Percentiles rank a stretch among this genome's conserved stretches.
Evolutionary conservation across 2,888 invertebrate species (phyloP).

Genomic region (Prosopocoilus inquinatus): DNA sequence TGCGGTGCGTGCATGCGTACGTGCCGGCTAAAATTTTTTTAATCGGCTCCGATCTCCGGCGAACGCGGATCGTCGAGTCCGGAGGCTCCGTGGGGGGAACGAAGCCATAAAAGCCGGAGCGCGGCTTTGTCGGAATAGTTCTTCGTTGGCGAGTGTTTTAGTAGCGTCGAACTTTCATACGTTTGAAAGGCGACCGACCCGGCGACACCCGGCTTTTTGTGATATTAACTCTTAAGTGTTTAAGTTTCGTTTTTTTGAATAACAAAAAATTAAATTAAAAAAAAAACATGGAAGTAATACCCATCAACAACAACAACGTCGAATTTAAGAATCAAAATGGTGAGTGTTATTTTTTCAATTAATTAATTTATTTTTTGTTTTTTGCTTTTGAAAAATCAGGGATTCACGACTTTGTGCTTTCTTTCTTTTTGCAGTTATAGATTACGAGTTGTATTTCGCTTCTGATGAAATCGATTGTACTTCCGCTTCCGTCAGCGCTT

Average conservation of each 20-base stretch:
- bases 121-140: not conserved
- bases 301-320: conserved; percentile 35
- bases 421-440: conserved; percentile 43
- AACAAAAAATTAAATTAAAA: not conserved
- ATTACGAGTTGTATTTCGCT: conserved; percentile 42
- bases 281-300: conserved; percentile 41
- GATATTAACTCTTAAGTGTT: not conserved
- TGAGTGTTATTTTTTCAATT: conserved; percentile 30
- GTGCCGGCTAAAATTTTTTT: not conserved
- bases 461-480: conserved; percentile 44
- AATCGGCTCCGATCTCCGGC: not conserved
- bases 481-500: conserved; percentile 61
- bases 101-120: not conserved
- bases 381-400: conserved; percentile 1
- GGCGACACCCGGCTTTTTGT: not conserved
- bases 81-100: not conserved
- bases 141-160: not conserved
- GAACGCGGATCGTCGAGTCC: not conserved
- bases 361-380: conserved; percentile 1
- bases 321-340: conserved; percentile 44
- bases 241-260: not conserved
- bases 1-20: not conserved
- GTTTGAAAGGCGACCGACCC: not conserved
- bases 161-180: not conserved
- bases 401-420: conserved; percentile 1